Conservation (phyloP, 2,888 invertebrate species). For the Aethes cnicana region DNA sequence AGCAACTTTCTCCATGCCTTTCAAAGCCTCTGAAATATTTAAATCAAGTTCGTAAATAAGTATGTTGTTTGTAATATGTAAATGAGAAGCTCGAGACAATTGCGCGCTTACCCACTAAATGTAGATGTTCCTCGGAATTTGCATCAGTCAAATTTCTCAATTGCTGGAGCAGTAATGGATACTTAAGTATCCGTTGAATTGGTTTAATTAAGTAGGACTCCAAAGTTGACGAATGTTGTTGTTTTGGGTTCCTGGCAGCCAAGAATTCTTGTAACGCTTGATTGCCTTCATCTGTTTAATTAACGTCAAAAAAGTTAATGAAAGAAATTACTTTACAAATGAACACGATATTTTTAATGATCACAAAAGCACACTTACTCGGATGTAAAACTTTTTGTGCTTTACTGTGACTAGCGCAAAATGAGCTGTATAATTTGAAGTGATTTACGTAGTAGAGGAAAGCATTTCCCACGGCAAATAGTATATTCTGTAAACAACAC, state of each 20-base stretch:
- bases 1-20: conserved; percentile 99
- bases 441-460: conserved; percentile 99
- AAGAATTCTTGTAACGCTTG: conserved; percentile 97
- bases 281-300: conserved; percentile 93
- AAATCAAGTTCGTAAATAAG: conserved; percentile 25
- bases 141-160: conserved; percentile 96
- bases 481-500: conserved; percentile 89
- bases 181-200: conserved; percentile 98
- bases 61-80: conserved; percentile 20
- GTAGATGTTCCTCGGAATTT: conserved; percentile 95
- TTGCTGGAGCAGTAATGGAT: conserved; percentile 96
- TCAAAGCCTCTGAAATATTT: conserved; percentile 90
- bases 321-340: background rate
- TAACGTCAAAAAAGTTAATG: conserved; percentile 30
- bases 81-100: conserved; percentile 10
- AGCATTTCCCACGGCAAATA: conserved; percentile 97
- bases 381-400: conserved; percentile 99
- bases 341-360: background rate
- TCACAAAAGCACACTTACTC: conserved; percentile 87
- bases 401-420: conserved; percentile 99
- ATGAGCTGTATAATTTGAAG: conserved; percentile 99
- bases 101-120: conserved; percentile 89
- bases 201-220: conserved; percentile 99
- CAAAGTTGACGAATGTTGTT: conserved; percentile 97
- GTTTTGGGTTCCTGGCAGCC: conserved; percentile 95